Percentiles rank a stretch among this genome's conserved stretches.
phyloP scores from a whole-genome alignment of 1,140 invertebrate genomes.

The Metopolophium dirhodum region DNA sequence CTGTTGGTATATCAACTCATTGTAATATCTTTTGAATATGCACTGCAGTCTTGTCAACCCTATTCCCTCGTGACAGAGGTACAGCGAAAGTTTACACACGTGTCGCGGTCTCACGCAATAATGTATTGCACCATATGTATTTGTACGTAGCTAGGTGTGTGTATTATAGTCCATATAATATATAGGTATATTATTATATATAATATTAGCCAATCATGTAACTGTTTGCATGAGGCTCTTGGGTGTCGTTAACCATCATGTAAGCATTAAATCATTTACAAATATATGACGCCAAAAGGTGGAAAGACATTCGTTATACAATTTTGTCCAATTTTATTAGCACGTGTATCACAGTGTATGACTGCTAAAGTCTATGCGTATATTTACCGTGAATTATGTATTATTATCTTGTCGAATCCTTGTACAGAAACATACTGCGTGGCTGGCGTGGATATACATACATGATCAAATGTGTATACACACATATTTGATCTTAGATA shows the following conservation, averaged over 20 bases:
- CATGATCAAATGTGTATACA: too few species aligned
- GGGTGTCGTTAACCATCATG: background rate
- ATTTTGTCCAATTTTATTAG: background rate
- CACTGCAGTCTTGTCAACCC: background rate
- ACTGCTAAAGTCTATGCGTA: background rate
- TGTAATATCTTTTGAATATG: background rate
- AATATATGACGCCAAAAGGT: background rate
- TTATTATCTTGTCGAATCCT: background rate
- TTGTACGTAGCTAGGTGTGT: background rate
- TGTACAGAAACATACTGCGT: too few species aligned
- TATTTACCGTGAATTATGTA: background rate
- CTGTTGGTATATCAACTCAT: background rate
- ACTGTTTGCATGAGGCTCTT: background rate
- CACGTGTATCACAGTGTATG: background rate
- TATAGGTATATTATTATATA: background rate
- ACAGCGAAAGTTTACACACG: background rate
- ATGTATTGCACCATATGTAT: background rate
- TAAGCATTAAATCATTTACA: slow-evolving; percentile 6
- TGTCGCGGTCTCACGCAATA: background rate
- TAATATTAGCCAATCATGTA: background rate
- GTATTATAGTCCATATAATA: background rate
- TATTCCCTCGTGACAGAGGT: background rate
- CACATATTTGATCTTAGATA: too few species aligned
- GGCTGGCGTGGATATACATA: too few species aligned
- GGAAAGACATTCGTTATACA: background rate